Percentiles rank a stretch among this genome's conserved stretches.
These are phyloP conservation scores for Stichopus horrens DNA, from an alignment of 53 echinoderm and acorn worm genomes.

Conservation along the genomic window DNA sequence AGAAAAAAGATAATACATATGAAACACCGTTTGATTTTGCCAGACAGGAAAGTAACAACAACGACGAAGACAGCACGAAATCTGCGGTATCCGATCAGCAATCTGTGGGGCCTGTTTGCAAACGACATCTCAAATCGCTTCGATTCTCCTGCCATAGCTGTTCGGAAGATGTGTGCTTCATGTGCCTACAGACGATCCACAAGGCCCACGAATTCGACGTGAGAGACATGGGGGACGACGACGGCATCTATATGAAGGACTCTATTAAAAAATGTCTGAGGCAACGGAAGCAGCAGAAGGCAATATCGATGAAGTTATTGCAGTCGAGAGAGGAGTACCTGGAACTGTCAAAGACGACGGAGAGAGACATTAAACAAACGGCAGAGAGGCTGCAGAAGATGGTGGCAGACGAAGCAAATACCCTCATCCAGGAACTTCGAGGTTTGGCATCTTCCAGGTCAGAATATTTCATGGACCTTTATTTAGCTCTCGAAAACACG, in stretches of 20 bases:
- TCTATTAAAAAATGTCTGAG: background rate
- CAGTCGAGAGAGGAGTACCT: slow-evolving; percentile 16
- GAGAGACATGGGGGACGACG: background rate
- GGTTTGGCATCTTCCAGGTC: background rate
- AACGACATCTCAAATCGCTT: background rate
- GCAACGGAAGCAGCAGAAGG: background rate
- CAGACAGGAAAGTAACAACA: background rate
- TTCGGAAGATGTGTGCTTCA: slow-evolving; percentile 16
- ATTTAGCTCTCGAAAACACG: slow-evolving; percentile 15
- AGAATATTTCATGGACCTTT: slow-evolving; percentile 24
- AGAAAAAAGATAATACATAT: background rate
- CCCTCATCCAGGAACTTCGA: slow-evolving; percentile 12
- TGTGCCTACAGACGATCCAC: slow-evolving; percentile 5
- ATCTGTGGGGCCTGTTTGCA: background rate
- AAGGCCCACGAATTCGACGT: slow-evolving; percentile 13
- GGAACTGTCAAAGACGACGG: background rate
- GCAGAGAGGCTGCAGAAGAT: background rate
- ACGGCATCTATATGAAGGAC: background rate
- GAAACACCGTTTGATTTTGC: background rate
- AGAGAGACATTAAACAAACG: background rate
- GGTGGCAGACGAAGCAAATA: background rate
- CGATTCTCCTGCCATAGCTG: slow-evolving; percentile 18
- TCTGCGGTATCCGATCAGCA: background rate
- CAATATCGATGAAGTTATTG: slow-evolving; percentile 23
- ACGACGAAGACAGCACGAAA: background rate